A percentile compares a stretch with the other conserved stretches of the same genome.
These are phyloP conservation scores for Apoderus coryli DNA, from an alignment of 2,888 invertebrate species.

Conservation along the genomic window DNA sequence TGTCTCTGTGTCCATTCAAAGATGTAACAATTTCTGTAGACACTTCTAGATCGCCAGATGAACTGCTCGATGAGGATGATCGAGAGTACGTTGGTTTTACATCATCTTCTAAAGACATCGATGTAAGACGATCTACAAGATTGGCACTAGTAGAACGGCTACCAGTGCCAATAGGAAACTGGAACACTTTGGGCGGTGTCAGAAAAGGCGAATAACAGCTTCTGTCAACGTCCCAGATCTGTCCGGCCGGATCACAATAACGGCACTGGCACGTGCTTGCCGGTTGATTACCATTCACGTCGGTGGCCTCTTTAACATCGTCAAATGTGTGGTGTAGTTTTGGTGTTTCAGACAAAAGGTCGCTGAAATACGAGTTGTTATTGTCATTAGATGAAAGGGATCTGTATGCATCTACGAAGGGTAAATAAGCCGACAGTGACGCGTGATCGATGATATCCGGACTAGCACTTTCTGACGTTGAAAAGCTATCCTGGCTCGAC, in stretches of 20 bases:
- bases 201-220: slow-evolving; percentile 39
- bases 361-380: slow-evolving; percentile 14
- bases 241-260: slow-evolving; percentile 59
- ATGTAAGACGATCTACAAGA: slow-evolving; percentile 21
- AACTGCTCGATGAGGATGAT: slow-evolving; percentile 17
- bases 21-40: slow-evolving; percentile 67
- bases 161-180: slow-evolving; percentile 11
- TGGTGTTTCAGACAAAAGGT: slow-evolving; percentile 26
- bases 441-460: slow-evolving; percentile 20
- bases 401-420: slow-evolving; percentile 10
- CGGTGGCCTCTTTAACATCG: slow-evolving; percentile 30
- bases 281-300: slow-evolving; percentile 29
- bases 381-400: slow-evolving; percentile 13
- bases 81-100: slow-evolving; percentile 19
- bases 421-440: slow-evolving; percentile 9
- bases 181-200: slow-evolving; percentile 29
- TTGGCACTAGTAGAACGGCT: slow-evolving; percentile 3
- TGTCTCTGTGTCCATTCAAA: slow-evolving; percentile 59
- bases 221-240: slow-evolving; percentile 60
- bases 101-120: slow-evolving; percentile 22
- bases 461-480: slow-evolving; percentile 27
- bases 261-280: slow-evolving; percentile 52
- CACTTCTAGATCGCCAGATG: slow-evolving; percentile 44
- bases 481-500: slow-evolving; percentile 25
- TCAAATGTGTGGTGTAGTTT: slow-evolving; percentile 32